phyloP scores from a whole-genome alignment of 2,797 vertebrate species.

The Pelodytes ibericus region DNA sequence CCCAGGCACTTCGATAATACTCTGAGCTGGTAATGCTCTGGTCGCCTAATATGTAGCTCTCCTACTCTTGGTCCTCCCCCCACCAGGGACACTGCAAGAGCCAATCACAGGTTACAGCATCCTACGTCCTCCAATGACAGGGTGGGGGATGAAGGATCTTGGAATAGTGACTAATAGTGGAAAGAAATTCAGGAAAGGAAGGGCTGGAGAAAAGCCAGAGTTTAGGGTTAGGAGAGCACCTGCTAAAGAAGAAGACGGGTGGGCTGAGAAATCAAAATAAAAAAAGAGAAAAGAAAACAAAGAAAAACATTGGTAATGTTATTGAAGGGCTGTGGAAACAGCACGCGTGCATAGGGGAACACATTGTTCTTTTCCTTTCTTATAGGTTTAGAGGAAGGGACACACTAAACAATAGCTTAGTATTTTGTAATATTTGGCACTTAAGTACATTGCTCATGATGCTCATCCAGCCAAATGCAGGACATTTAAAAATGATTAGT shows the following conservation, averaged over 20 bases:
- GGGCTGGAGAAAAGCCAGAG: slow-evolving; percentile 9
- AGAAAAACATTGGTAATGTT: background rate
- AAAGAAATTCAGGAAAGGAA: slow-evolving; percentile 16
- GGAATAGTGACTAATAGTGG: slow-evolving; percentile 32
- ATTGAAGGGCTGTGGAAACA: background rate
- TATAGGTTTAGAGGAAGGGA: slow-evolving; percentile 19
- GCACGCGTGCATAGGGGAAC: background rate
- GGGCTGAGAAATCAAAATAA: background rate
- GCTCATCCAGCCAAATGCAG: no score
- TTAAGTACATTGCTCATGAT: background rate
- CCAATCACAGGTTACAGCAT: slow-evolving; percentile 36
- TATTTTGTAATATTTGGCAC: no score
- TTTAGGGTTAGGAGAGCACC: slow-evolving; percentile 15
- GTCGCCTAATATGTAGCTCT: slow-evolving; percentile 32
- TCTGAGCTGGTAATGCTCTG: slow-evolving; percentile 1
- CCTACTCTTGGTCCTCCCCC: slow-evolving; percentile 11
- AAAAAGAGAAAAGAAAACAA: background rate
- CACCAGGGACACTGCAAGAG: background rate
- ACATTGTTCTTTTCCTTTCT: background rate
- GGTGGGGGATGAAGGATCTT: background rate
- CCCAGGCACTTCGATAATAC: background rate
- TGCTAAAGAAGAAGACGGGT: slow-evolving; percentile 7
- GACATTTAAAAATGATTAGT: no score
- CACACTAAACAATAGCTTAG: background rate
- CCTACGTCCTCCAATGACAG: slow-evolving; percentile 31